Conservation (phyloP, 2,888 invertebrate species). For the Andricus curvator region DNA sequence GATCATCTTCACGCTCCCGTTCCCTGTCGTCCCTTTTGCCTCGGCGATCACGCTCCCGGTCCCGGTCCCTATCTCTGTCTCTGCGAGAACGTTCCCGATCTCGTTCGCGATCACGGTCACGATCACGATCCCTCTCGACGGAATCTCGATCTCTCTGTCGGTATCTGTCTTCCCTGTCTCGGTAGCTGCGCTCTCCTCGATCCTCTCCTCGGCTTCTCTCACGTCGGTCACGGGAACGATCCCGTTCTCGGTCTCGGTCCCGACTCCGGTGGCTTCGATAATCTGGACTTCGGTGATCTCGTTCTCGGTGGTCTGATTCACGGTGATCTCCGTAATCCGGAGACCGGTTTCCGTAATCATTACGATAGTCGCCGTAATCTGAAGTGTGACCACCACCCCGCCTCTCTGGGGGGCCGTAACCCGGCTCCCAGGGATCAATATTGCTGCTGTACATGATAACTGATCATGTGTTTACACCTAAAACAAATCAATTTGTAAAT, state of each 20-base stretch:
- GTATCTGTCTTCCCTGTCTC: slow-evolving; percentile 69
- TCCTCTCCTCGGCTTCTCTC: slow-evolving; percentile 71
- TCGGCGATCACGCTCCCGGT: slow-evolving; percentile 64
- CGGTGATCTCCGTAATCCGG: slow-evolving; percentile 69
- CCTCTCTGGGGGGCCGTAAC: slow-evolving; percentile 73
- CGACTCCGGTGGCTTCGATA: slow-evolving; percentile 70
- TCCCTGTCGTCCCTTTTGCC: slow-evolving; percentile 64
- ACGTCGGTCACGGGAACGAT: slow-evolving; percentile 72
- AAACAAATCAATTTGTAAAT: background rate
- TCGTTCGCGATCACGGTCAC: slow-evolving; percentile 62
- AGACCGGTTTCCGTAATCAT: slow-evolving; percentile 70
- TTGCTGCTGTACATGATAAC: slow-evolving; percentile 71
- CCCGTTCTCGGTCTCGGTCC: slow-evolving; percentile 65
- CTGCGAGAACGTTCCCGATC: slow-evolving; percentile 69
- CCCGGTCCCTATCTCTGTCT: slow-evolving; percentile 63
- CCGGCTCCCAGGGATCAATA: slow-evolving; percentile 76
- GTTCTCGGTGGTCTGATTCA: slow-evolving; percentile 58
- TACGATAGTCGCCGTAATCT: slow-evolving; percentile 68
- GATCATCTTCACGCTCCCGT: slow-evolving; percentile 73
- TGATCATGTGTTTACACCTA: slow-evolving; percentile 6
- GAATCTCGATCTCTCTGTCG: slow-evolving; percentile 49
- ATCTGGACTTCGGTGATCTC: slow-evolving; percentile 67
- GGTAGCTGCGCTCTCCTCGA: slow-evolving; percentile 65
- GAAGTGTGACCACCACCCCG: slow-evolving; percentile 60
- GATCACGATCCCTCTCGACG: slow-evolving; percentile 67